Conservation (phyloP, 2,113 vertebrate species). For the Channa argus region DNA sequence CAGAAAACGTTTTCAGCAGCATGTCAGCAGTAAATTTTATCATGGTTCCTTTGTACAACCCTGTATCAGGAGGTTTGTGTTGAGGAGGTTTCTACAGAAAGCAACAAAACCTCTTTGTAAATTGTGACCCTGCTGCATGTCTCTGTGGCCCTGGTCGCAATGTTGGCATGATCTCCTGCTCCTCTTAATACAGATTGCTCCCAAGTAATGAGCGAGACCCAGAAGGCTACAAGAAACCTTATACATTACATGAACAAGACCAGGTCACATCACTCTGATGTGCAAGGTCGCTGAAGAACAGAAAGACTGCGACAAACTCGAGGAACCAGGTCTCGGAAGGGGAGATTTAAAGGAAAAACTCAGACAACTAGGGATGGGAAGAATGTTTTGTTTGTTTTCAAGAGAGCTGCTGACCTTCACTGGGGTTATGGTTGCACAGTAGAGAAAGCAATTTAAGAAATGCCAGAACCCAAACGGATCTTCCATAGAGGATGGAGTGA, state of each 20-base stretch:
- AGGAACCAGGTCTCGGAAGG: not conserved
- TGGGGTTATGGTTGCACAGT: not conserved
- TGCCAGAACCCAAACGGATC: no score
- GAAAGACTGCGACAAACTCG: not conserved
- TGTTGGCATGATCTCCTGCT: not conserved
- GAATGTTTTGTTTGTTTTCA: not conserved
- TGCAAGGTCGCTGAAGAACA: no score
- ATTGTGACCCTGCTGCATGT: no score
- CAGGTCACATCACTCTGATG: not conserved
- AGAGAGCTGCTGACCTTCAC: not conserved
- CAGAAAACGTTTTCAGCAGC: no score
- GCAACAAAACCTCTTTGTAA: no score
- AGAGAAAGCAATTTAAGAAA: not conserved
- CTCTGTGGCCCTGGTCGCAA: no score
- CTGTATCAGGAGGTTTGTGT: no score
- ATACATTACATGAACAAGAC: not conserved
- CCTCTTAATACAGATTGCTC: slow-evolving; percentile 3
- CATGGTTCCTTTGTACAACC: no score
- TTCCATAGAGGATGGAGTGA: not conserved
- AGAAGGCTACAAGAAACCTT: not conserved
- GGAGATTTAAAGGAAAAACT: not conserved
- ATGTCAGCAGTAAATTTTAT: no score
- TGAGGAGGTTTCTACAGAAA: no score
- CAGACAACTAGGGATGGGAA: not conserved
- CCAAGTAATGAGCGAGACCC: not conserved